Conservation (phyloP, 1,140 invertebrate species). For the Thaumetopoea pityocampa region DNA sequence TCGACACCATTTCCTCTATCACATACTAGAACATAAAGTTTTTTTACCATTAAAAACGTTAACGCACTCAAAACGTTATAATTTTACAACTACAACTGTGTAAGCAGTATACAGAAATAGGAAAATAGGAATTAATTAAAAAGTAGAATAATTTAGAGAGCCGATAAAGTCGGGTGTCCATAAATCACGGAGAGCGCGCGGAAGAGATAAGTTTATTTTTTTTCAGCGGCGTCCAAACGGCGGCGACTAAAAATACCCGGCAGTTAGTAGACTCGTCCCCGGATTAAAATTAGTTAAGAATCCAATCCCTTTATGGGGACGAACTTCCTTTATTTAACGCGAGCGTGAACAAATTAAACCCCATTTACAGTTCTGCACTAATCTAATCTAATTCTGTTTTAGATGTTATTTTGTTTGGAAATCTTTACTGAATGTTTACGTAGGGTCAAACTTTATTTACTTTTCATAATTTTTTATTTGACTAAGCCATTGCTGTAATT, state of each 20-base stretch:
- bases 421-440: neutral
- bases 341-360: slow-evolving; percentile 16
- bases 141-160: slow-evolving; percentile 26
- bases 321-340: slow-evolving; percentile 14
- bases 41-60: no score
- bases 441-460: neutral
- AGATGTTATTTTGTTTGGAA: slow-evolving; percentile 2
- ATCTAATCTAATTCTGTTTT: slow-evolving; percentile 13
- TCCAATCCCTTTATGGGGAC: slow-evolving; percentile 33
- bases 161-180: slow-evolving; percentile 37
- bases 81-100: no score
- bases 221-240: slow-evolving; percentile 56
- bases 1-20: no score
- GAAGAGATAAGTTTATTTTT: slow-evolving; percentile 47
- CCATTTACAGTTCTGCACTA: slow-evolving; percentile 12
- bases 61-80: no score
- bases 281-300: slow-evolving; percentile 59
- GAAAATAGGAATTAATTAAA: slow-evolving; percentile 31
- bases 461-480: no score
- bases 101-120: slow-evolving; percentile 11
- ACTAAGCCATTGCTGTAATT: no score
- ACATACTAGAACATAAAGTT: no score
- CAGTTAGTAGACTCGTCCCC: slow-evolving; percentile 45
- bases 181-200: slow-evolving; percentile 46
- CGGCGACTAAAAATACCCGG: slow-evolving; percentile 63